Conservation (phyloP, 1,140 invertebrate genomes). For the Rhyacophila brunnea region DNA sequence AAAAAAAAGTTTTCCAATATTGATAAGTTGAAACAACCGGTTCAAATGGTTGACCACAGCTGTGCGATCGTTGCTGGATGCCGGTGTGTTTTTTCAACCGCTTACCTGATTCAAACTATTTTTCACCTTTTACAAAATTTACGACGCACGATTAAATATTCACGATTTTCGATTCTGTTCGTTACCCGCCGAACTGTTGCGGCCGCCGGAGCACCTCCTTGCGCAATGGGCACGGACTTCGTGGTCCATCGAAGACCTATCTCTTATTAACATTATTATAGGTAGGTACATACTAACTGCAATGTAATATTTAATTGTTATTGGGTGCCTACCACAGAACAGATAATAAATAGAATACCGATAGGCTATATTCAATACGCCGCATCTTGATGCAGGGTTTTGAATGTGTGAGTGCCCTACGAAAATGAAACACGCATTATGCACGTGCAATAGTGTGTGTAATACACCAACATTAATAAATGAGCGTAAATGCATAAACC, state of each 20-base stretch:
- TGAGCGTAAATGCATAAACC: too few species aligned
- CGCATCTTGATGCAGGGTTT: too few species aligned
- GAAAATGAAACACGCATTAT: too few species aligned
- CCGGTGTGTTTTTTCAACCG: slow-evolving; percentile 10
- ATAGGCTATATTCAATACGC: too few species aligned
- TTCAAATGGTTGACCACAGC: neutral
- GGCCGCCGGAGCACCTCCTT: neutral
- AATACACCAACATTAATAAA: too few species aligned
- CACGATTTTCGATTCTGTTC: slow-evolving; percentile 32
- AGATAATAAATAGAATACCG: too few species aligned
- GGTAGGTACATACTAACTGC: neutral
- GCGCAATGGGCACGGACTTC: slow-evolving; percentile 19
- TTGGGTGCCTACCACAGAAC: too few species aligned
- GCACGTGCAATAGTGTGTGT: too few species aligned
- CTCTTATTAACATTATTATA: slow-evolving; percentile 33
- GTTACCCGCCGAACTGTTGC: neutral
- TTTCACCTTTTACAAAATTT: slow-evolving; percentile 36
- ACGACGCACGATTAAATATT: slow-evolving; percentile 37
- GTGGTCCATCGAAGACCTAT: slow-evolving; percentile 26
- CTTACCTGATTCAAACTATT: slow-evolving; percentile 29
- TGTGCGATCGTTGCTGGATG: slow-evolving; percentile 7
- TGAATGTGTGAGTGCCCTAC: too few species aligned
- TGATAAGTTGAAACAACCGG: too few species aligned
- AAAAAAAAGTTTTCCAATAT: too few species aligned
- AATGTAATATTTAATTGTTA: neutral